A percentile compares a stretch with the other conserved stretches of the same genome.
phyloP scores from a whole-genome alignment of 1,140 invertebrate genomes.

The Berghia stephanieae region DNA sequence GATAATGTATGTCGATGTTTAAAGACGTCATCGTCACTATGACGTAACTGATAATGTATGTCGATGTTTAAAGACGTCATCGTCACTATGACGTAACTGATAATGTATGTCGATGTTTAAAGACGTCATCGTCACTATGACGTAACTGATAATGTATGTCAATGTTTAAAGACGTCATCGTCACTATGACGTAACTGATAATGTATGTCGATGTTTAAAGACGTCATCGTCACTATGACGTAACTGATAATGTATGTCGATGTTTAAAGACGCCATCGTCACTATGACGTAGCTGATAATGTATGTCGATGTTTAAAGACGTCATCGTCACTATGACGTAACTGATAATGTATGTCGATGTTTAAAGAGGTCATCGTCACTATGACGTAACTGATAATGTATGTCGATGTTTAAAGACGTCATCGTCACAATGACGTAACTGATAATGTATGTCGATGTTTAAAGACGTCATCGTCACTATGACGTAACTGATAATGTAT shows the following conservation, averaged over 20 bases:
- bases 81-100: too few species aligned
- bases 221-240: neutral
- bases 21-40: neutral
- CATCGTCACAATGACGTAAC: neutral
- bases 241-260: neutral
- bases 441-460: neutral
- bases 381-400: neutral
- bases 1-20: neutral
- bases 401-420: neutral
- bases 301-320: too few species aligned
- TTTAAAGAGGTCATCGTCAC: neutral
- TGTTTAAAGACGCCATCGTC: too few species aligned
- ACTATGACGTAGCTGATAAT: too few species aligned
- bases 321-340: conserved; percentile 52
- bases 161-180: neutral
- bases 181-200: neutral
- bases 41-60: neutral
- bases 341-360: too few species aligned
- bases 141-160: conserved; percentile 48
- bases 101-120: too few species aligned
- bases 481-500: neutral
- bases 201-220: neutral
- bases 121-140: conserved; percentile 52
- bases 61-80: too few species aligned
- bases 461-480: neutral